phyloP scores from a whole-genome alignment of 1,140 invertebrate genomes.

The Acromyrmex echinatior region DNA sequence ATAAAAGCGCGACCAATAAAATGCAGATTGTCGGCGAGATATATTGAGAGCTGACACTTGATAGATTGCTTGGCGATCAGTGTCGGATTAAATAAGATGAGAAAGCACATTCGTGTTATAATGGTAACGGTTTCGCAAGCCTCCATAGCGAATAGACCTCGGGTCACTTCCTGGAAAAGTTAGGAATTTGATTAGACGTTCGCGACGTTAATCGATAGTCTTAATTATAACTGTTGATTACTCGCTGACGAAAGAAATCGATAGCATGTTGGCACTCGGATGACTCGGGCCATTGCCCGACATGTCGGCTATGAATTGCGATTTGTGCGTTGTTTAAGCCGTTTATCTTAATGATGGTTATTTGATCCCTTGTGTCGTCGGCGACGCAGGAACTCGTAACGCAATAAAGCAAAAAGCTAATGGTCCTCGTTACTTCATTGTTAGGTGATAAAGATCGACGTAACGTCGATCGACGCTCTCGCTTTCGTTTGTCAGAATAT shows the following conservation, averaged over 20 bases:
- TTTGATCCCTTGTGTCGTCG: slow-evolving; percentile 74
- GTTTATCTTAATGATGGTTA: slow-evolving; percentile 77
- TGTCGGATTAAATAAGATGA: slow-evolving; percentile 63
- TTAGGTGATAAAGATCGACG: slow-evolving; percentile 75
- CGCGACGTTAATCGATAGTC: slow-evolving; percentile 35
- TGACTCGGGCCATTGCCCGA: slow-evolving; percentile 36
- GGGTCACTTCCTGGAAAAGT: slow-evolving; percentile 52
- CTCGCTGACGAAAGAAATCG: slow-evolving; percentile 47
- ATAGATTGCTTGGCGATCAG: slow-evolving; percentile 62
- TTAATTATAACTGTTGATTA: slow-evolving; percentile 51
- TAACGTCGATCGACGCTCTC: slow-evolving; percentile 46
- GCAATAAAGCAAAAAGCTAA: slow-evolving; percentile 77
- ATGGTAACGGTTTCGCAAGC: slow-evolving; percentile 59
- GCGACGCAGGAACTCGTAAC: slow-evolving; percentile 70
- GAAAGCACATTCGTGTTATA: slow-evolving; percentile 50
- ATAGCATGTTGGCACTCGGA: slow-evolving; percentile 24
- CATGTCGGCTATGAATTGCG: slow-evolving; percentile 20
- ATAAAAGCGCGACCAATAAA: slow-evolving; percentile 56
- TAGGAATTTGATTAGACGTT: slow-evolving; percentile 48
- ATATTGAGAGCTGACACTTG: slow-evolving; percentile 59
- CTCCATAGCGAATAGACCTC: slow-evolving; percentile 8
- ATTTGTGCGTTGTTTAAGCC: slow-evolving; percentile 70
- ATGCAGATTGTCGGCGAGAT: slow-evolving; percentile 55
- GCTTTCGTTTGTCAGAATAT: slow-evolving; percentile 47
- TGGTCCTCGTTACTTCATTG: slow-evolving; percentile 74